Evolutionary conservation across 2,797 vertebrate species (phyloP).

Genomic region (Sebastes taczanowskii): DNA sequence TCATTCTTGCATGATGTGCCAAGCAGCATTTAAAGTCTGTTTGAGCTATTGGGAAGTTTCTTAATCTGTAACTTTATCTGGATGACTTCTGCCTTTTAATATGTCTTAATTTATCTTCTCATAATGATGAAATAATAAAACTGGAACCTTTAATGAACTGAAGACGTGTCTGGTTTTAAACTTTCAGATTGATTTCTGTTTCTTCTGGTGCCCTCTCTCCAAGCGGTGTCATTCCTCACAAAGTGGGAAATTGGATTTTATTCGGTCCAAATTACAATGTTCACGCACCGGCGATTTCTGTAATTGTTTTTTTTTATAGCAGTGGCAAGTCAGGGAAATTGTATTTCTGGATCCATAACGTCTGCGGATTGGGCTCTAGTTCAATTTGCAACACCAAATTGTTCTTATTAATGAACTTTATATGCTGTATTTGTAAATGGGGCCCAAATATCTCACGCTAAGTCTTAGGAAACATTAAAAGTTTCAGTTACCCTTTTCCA

Average conservation of each 20-base stretch:
- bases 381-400: not conserved
- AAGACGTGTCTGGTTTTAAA: not conserved
- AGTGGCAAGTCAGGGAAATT: slow-evolving; percentile 1
- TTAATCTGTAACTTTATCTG: slow-evolving; percentile 11
- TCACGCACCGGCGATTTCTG: slow-evolving; percentile 24
- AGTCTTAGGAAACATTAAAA: not conserved
- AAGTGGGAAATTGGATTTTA: slow-evolving; percentile 42
- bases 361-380: not conserved
- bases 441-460: not conserved
- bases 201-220: not conserved
- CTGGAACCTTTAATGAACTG: slow-evolving; percentile 47
- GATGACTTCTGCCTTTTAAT: slow-evolving; percentile 40
- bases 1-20: slow-evolving; percentile 5
- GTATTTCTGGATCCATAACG: slow-evolving; percentile 23
- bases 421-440: not conserved
- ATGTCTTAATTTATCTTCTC: slow-evolving; percentile 66
- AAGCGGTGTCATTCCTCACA: slow-evolving; percentile 17
- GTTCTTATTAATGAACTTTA: not conserved
- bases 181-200: not conserved
- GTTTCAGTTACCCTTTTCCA: not conserved
- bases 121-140: slow-evolving; percentile 60
- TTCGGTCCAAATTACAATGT: slow-evolving; percentile 41
- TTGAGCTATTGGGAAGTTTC: not conserved
- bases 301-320: slow-evolving; percentile 29
- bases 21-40: slow-evolving; percentile 10